Evolutionary conservation across 2,888 invertebrate species (phyloP).

Genomic region (Mellilla xanthometata): DNA sequence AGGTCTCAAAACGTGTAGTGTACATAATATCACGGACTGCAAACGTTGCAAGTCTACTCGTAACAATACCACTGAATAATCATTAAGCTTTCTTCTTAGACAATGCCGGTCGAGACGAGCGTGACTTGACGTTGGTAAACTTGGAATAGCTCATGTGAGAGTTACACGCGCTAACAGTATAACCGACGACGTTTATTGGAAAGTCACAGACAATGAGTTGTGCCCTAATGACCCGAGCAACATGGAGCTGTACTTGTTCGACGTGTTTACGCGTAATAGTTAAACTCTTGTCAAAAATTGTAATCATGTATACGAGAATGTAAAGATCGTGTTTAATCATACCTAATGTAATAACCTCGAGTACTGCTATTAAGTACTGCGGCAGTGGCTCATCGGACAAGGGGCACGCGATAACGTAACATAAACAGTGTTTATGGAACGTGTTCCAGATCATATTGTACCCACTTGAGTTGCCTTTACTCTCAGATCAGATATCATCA

Average conservation of each 20-base stretch:
- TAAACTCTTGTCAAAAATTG: conserved; percentile 12
- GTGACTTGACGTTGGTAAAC: conserved; percentile 15
- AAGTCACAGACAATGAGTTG: conserved; percentile 42
- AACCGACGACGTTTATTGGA: conserved; percentile 33
- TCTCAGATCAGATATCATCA: conserved; percentile 21
- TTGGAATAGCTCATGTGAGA: conserved; percentile 10
- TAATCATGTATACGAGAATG: conserved; percentile 19
- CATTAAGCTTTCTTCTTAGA: conserved; percentile 29
- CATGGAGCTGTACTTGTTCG: conserved; percentile 19
- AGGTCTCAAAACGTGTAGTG: conserved; percentile 30
- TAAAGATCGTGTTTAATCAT: conserved; percentile 21
- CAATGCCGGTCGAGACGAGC: conserved; percentile 18
- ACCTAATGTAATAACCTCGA: conserved; percentile 29
- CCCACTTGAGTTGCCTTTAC: conserved; percentile 32
- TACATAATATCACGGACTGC: conserved; percentile 51
- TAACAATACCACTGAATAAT: conserved; percentile 35
- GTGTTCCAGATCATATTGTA: conserved; percentile 30
- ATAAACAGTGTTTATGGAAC: conserved; percentile 45
- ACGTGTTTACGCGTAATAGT: conserved; percentile 7
- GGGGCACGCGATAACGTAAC: conserved; percentile 56
- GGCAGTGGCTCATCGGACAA: conserved; percentile 49
- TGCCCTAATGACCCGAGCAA: conserved; percentile 45
- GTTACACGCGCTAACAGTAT: conserved; percentile 3
- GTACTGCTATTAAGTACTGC: conserved; percentile 45
- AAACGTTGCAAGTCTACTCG: conserved; percentile 45